phyloP scores from a whole-genome alignment of 2,888 invertebrate genomes.

The Tenthredo livida region DNA sequence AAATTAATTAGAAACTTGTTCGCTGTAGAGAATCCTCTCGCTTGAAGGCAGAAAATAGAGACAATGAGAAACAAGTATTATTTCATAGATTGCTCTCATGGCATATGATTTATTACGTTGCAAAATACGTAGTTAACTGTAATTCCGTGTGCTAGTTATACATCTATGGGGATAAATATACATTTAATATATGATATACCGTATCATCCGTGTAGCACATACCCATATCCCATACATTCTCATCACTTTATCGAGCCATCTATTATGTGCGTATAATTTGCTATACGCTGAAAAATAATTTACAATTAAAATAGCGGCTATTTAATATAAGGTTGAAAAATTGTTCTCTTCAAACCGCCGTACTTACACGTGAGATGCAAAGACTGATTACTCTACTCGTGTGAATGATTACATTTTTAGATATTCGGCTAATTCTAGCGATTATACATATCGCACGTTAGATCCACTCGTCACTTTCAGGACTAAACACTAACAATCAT shows the following conservation, averaged over 20 bases:
- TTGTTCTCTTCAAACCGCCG: not conserved
- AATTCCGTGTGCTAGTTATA: not conserved
- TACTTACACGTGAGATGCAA: slow-evolving; percentile 17
- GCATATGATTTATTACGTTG: slow-evolving; percentile 30
- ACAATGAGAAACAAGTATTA: slow-evolving; percentile 69
- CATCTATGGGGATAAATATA: not conserved
- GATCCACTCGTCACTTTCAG: not conserved
- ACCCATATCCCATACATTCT: not conserved
- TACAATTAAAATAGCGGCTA: not conserved
- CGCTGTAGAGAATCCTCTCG: slow-evolving; percentile 64
- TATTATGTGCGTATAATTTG: not conserved
- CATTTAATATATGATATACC: not conserved
- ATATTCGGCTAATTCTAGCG: not conserved
- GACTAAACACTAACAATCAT: not conserved
- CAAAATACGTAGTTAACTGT: not conserved
- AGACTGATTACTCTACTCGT: not conserved
- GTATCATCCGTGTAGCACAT: not conserved
- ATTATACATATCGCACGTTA: not conserved
- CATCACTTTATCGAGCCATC: not conserved
- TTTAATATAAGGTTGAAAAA: not conserved
- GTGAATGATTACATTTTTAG: not conserved
- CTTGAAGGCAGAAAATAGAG: slow-evolving; percentile 62
- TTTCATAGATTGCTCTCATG: slow-evolving; percentile 66
- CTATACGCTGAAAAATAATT: not conserved
- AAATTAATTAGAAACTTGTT: slow-evolving; percentile 76